Percentiles rank a stretch among this genome's conserved stretches.
Evolutionary conservation across 2,797 vertebrate genomes (phyloP).

Genomic region (Labroides dimidiatus): DNA sequence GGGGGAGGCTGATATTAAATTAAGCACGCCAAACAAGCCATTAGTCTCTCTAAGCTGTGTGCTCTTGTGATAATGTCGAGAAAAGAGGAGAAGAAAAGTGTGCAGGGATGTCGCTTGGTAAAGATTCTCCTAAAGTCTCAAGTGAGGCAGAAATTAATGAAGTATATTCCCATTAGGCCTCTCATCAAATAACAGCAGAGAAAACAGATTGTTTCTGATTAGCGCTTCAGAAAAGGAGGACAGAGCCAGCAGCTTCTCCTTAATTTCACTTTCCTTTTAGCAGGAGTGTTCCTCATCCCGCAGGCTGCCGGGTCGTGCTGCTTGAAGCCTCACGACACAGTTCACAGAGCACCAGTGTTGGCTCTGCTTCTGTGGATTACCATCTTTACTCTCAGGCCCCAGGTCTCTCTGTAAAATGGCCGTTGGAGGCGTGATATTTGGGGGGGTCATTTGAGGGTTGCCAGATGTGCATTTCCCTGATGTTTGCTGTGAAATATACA

Average conservation of each 20-base stretch:
- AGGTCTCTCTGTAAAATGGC: constrained; percentile 73
- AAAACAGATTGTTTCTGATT: constrained; percentile 51
- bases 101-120: constrained; percentile 42
- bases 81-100: constrained; percentile 15
- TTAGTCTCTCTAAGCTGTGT: constrained; percentile 46
- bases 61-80: constrained; percentile 36
- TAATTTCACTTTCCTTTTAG: constrained; percentile 18
- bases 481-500: no score
- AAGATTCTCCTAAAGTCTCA: constrained; percentile 71
- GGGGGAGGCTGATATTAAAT: constrained; percentile 47
- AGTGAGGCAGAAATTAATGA: constrained; percentile 73
- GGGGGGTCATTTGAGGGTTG: constrained; percentile 61
- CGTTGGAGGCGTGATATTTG: constrained; percentile 65
- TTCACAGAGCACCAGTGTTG: constrained; percentile 16
- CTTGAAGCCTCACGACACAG: constrained; percentile 26
- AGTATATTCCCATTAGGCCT: constrained; percentile 65
- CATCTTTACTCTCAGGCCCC: constrained; percentile 24
- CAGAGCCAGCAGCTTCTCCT: constrained; percentile 31
- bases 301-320: constrained; percentile 17
- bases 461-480: no score
- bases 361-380: constrained; percentile 35
- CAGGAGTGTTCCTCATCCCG: constrained; percentile 26
- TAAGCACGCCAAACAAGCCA: constrained; percentile 44
- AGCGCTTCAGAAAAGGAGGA: constrained; percentile 46
- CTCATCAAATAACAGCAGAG: constrained; percentile 61